These are phyloP conservation scores for Streptopelia turtur DNA, from an alignment of 2,797 vertebrate genomes.

Conservation along the genomic window DNA sequence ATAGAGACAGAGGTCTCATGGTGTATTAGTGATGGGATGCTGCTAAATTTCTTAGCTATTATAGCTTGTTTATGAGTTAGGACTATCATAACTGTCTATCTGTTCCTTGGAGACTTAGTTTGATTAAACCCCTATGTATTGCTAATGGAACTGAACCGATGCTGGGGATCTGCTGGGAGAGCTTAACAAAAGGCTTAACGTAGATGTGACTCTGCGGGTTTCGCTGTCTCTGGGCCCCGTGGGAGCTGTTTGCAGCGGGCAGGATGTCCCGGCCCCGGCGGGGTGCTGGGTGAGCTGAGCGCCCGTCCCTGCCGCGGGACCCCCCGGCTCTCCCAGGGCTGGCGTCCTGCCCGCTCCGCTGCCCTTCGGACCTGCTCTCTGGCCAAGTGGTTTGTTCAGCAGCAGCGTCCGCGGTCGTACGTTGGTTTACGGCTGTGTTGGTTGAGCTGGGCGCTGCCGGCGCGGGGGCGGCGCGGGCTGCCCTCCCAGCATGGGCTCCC, in stretches of 20 bases:
- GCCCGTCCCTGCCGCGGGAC: rapidly evolving
- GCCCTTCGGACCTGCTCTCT: rapidly evolving
- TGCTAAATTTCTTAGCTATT: background rate
- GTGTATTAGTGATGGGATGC: background rate
- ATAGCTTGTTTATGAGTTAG: background rate
- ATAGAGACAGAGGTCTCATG: background rate
- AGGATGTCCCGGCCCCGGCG: background rate
- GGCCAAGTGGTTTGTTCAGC: rapidly evolving
- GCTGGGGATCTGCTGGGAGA: background rate
- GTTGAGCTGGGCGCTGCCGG: background rate
- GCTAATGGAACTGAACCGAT: conserved; percentile 1
- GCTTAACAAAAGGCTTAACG: background rate
- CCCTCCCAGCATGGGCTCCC: background rate
- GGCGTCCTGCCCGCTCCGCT: background rate
- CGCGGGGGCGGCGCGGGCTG: background rate
- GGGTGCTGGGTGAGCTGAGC: background rate
- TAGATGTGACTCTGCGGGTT: background rate
- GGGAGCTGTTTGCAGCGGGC: background rate
- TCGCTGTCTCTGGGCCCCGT: rapidly evolving
- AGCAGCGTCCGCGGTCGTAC: rapidly evolving
- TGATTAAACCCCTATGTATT: conserved; percentile 32
- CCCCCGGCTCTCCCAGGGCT: rapidly evolving
- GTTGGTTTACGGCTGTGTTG: background rate
- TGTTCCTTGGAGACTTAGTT: conserved; percentile 36
- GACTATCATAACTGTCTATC: background rate